A percentile compares a stretch with the other conserved stretches of the same genome.
phyloP scores from a whole-genome alignment of 2,113 vertebrate species.

The Rana temporaria region DNA sequence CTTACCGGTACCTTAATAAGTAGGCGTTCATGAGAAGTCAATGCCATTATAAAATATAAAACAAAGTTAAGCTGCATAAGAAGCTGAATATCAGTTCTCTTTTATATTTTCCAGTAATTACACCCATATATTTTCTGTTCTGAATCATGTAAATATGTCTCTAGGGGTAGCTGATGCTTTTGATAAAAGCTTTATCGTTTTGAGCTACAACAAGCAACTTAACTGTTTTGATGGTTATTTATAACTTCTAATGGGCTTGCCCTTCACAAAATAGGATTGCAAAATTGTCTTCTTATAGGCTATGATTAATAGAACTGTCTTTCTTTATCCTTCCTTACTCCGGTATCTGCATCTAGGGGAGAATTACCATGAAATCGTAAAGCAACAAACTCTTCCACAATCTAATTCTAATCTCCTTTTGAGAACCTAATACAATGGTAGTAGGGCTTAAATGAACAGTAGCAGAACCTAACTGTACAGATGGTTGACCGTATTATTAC shows the following conservation, averaged over 20 bases:
- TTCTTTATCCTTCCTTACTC: conserved; percentile 20
- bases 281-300: conserved; percentile 22
- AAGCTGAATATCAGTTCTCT: neutral
- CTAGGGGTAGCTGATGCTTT: neutral
- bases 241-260: conserved; percentile 8
- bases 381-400: too few relatives aligned
- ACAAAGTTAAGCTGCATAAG: neutral
- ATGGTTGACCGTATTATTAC: too few relatives aligned
- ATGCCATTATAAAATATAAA: conserved; percentile 1
- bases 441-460: too few relatives aligned
- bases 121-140: neutral
- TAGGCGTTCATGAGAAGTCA: neutral
- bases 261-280: conserved; percentile 32
- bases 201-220: neutral
- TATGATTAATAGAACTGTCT: conserved; percentile 25
- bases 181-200: conserved; percentile 7
- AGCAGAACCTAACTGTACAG: too few relatives aligned
- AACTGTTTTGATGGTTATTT: conserved; percentile 34
- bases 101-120: neutral
- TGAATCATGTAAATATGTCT: neutral
- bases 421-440: too few relatives aligned
- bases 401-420: too few relatives aligned
- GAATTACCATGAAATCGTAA: conserved; percentile 19
- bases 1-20: neutral
- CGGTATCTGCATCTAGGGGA: neutral